A percentile compares a stretch with the other conserved stretches of the same genome.
Evolutionary conservation across 2,113 vertebrate species (phyloP).

Genomic region (Oxyruncus cristatus): DNA sequence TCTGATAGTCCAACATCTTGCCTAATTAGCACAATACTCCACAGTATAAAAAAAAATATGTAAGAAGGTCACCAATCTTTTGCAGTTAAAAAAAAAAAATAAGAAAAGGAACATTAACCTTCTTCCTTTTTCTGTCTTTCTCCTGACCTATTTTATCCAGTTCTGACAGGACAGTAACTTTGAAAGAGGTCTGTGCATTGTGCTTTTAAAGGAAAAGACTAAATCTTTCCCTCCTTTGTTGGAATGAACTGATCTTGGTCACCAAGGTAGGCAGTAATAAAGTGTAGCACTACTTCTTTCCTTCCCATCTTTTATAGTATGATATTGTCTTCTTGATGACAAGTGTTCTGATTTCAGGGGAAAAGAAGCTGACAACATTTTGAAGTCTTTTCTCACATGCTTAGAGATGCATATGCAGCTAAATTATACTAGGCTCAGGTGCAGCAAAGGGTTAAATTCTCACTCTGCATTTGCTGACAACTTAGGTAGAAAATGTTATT

Average conservation of each 20-base stretch:
- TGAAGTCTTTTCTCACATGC: background rate
- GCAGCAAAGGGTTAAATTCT: background rate
- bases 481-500: background rate
- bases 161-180: background rate
- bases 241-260: background rate
- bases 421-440: background rate
- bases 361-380: background rate
- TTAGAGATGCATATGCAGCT: background rate
- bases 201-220: background rate
- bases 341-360: background rate
- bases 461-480: background rate
- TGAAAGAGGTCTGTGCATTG: background rate
- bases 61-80: background rate
- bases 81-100: background rate
- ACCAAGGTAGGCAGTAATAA: background rate
- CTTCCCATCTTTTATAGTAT: background rate
- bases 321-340: background rate
- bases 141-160: constrained; percentile 3
- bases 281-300: background rate
- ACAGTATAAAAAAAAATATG: background rate
- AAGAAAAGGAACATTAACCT: background rate
- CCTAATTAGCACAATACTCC: background rate
- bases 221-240: background rate
- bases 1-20: background rate
- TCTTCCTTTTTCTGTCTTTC: background rate